phyloP scores from a whole-genome alignment of 2,888 invertebrate genomes.

The Drosophila vallismaia region DNA sequence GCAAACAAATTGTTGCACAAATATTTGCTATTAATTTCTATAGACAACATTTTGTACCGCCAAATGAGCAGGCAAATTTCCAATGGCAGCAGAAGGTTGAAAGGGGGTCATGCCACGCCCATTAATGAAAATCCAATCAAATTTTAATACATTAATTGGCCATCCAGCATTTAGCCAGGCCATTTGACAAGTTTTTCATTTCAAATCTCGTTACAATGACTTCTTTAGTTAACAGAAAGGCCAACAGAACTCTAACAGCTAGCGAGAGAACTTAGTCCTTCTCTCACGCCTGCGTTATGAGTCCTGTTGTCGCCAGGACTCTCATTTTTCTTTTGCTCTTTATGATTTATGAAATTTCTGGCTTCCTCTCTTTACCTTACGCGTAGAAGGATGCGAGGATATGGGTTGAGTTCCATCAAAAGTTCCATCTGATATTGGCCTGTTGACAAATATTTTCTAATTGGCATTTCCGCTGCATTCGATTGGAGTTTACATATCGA shows the following conservation, averaged over 20 bases:
- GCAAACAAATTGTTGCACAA: constrained; percentile 72
- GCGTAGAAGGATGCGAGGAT: background rate
- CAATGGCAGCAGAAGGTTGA: constrained; percentile 1
- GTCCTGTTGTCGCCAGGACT: constrained; percentile 39
- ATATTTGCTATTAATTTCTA: constrained; percentile 77
- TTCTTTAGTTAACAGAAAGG: constrained; percentile 31
- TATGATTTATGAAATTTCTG: constrained; percentile 23
- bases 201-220: constrained; percentile 46
- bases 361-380: constrained; percentile 20
- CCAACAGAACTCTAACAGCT: constrained; percentile 53
- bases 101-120: constrained; percentile 12
- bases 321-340: constrained; percentile 6
- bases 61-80: constrained; percentile 18
- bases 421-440: constrained; percentile 54
- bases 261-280: constrained; percentile 27
- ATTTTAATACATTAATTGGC: constrained; percentile 71
- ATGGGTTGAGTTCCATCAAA: background rate
- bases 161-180: constrained; percentile 45
- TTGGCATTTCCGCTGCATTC: constrained; percentile 66
- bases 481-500: constrained; percentile 14
- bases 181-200: constrained; percentile 61
- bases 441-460: constrained; percentile 74
- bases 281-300: constrained; percentile 54
- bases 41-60: constrained; percentile 54
- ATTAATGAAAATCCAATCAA: constrained; percentile 43